Evolutionary conservation across 2,113 vertebrate genomes (phyloP), one percentile per base, ranked within the genome.

Genomic region (Dolichotis patagonum): DNA sequence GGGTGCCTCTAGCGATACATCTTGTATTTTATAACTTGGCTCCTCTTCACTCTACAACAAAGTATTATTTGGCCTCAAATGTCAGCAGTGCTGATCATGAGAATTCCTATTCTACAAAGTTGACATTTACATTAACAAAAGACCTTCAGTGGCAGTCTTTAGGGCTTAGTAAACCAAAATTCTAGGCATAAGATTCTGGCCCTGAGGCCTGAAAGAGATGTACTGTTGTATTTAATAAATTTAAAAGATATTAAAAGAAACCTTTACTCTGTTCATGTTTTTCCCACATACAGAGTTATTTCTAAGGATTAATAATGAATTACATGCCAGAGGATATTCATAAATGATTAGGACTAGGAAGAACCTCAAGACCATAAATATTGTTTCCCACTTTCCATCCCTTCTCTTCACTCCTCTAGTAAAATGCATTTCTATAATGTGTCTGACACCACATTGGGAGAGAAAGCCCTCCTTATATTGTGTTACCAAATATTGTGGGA

Each of bases 21-120:
- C 17, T 7, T 41, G 0, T 11, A 26, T 9, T 38, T n/a, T 22
- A 35, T 28, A 63, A 1, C 13, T 22, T 3, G n/a, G 20, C 11
- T 9, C 19, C 5, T 80, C 11, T 89, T 12, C 35, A 19, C 7
- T 3, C 43, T 6, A 7, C 10, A 10, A 52, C 20, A 28, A 32
- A 56, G 52, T 38, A 17, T 54, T 35, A 19, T 16, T 58, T 83
- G 65, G 43, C 35, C 3, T 7, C 1, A 20, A 22, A 9, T 32
- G 17, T 62, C 38, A 80, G 0, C 49, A 54, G 13, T 30, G 20
- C 43, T 30, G 49, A 84, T 26, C 3, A 13, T 17, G 10, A 63
- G 38, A 78, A 65, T 32, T 0, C 16, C 28, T 35, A 3, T 10
- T 24, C 10, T 56, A 32, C 28, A 95, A 67, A 90, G n/a, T 24